Evolutionary conservation across 2,113 vertebrate genomes (phyloP).

Genomic region (Coptodon rendalli): DNA sequence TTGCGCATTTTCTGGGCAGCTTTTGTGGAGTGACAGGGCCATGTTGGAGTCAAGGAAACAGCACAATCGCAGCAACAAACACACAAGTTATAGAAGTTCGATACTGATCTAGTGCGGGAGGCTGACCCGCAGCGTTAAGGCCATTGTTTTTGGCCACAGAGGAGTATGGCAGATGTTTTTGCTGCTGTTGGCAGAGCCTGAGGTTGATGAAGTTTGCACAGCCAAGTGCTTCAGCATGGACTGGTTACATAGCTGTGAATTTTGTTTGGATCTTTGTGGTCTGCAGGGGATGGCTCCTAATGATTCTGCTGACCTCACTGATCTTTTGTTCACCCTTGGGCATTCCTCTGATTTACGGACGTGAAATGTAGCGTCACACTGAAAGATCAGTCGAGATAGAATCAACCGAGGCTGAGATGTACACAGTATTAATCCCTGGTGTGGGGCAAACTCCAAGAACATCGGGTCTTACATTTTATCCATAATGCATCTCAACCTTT

Average conservation of each 20-base stretch:
- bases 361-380: neutral
- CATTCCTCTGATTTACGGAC: neutral
- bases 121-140: neutral
- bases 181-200: neutral
- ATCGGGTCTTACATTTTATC: neutral
- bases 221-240: neutral
- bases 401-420: neutral
- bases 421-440: neutral
- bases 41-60: neutral
- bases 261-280: neutral
- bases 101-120: neutral
- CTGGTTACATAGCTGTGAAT: neutral
- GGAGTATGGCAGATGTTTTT: neutral
- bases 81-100: neutral
- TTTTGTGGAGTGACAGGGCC: neutral
- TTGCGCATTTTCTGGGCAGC: constrained; percentile 14
- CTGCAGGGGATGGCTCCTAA: neutral
- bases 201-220: neutral
- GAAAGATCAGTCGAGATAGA: neutral
- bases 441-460: neutral
- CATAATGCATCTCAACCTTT: neutral
- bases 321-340: neutral
- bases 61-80: neutral
- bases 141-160: neutral
- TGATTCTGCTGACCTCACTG: neutral